Evolutionary conservation across 2,113 vertebrate genomes (phyloP).

Genomic region (Lepisosteus oculatus): DNA sequence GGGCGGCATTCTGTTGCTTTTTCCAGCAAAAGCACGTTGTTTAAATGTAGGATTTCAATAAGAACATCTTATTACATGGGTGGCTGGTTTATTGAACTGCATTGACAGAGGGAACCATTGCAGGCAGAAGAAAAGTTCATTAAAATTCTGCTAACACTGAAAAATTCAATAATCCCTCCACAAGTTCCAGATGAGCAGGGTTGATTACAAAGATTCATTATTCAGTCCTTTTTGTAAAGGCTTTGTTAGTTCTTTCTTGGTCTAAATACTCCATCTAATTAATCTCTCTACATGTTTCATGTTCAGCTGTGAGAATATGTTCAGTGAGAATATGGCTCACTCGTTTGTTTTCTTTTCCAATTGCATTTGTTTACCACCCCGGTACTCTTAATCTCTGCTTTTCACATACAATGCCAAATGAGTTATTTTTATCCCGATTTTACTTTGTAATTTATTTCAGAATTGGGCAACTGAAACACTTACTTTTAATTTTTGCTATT

Average conservation of each 20-base stretch:
- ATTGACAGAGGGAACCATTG: conserved; percentile 74
- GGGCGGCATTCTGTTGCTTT: not conserved
- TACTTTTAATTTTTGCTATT: no score
- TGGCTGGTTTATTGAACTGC: conserved; percentile 81
- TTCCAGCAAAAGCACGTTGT: conserved; percentile 26
- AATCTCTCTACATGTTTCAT: not conserved
- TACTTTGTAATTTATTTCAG: no score
- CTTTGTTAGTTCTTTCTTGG: conserved; percentile 73
- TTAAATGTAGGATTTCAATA: conserved; percentile 68
- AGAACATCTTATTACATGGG: conserved; percentile 84
- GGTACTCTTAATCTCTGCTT: not conserved
- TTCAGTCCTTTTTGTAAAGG: conserved; percentile 72
- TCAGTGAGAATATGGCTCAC: not conserved
- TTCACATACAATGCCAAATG: not conserved
- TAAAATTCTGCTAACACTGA: conserved; percentile 82
- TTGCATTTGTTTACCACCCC: conserved; percentile 1
- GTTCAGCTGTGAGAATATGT: conserved; percentile 3
- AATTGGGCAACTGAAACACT: no score
- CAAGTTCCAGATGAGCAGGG: conserved; percentile 73
- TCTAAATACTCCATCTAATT: conserved; percentile 48
- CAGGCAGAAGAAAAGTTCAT: conserved; percentile 77
- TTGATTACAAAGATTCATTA: conserved; percentile 79
- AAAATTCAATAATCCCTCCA: conserved; percentile 85
- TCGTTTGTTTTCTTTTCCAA: not conserved
- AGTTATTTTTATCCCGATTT: not conserved